Base-by-base conservation (phyloP, 2,113 vertebrate genomes). In the Zosterops hypoxanthus region DNA sequence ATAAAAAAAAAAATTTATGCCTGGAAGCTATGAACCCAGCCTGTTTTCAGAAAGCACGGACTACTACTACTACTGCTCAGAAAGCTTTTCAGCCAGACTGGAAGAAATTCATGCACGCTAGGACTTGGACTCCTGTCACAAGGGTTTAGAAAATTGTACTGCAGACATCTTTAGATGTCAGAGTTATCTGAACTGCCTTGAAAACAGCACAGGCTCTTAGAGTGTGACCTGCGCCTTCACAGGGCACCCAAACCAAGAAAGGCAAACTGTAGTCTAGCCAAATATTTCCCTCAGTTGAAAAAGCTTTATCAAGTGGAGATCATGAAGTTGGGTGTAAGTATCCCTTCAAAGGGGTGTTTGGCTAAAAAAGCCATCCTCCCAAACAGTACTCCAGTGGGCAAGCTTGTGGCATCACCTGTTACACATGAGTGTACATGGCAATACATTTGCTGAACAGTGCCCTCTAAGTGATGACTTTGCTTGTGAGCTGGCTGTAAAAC, bases 381-480 rank as follows among this genome's bases (percentile, higher is more conserved):
- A 50, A 61, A 41, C 6, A 82, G 41, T 16, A 42, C 4, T 31
- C 4, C 41, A 42, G 36, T 11, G 29, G 76, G 28, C 33, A 86
- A 76, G 10, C 24, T 63, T 25, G 56, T 46, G 28, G 33, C 36
- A 66, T 68, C 18, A 26, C 34, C 57, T 64, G 24, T 12, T 64
- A 72, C 14, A 33, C 2, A 5, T 25, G 31, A 57, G 7, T 26
- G 52, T 11, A 44, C 14, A 42, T 19, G 28, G 25, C 23, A 80
- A 49, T 5, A 61, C 4, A 12, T 73, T 44, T 44, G n/a, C 36
- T 72, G 66, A 94, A 52, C 57, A 36, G 24, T 12, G 66, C 34
- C 36, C 50, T 57, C 33, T 28, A 49, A 76, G 17, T 20, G 31
- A 28, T 0, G 0, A 22, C 10, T 60, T 80, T 39, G 24, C 25